Base-by-base conservation (phyloP, 2,888 invertebrate genomes). In the Tanypteryx hageni region DNA sequence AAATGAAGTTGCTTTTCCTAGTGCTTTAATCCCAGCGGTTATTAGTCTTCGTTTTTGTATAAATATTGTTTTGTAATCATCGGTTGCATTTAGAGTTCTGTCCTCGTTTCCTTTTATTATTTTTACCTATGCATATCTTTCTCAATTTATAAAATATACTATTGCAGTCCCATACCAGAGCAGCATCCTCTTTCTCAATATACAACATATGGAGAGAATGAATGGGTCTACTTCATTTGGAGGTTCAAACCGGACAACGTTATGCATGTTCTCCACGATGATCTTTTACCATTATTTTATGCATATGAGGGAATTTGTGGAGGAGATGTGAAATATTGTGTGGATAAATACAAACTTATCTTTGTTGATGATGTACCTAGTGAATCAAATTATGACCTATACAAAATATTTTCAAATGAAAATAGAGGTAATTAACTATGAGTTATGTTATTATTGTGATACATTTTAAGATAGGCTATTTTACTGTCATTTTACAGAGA, bases 261-360 rank as follows among this genome's bases (percentile, higher is more conserved):
- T n/a, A 96, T 96, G 96, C 96, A 96, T 94, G 95, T 95, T 13
- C 94, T 96, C 81, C 96, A 96, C 94, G 96, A 96, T 94, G 96
- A 96, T 93, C 93, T 96, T 4, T 93, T 96, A 22, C 96, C 96
- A 4, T 92, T 95, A 18, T 95, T 94, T 93, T 93, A 94, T 68
- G 95, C 95, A 10, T 94, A 94, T 86, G 93, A 94, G 56, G 93
- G 94, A 64, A 93, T 95, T 14, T 94, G 94, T 92, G 76, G 84
- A 31, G 93, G 94, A 56, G 92, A 94, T 89, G 92, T 94, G 82
- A 92, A 93, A 0, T 61, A 83, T 7, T 94, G 94, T 93, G 82
- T 92, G 27, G 92, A 76, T 14, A 93, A 92, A 58, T 94, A 94
- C 85, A 93, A 93, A n/a, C 89, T 95, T 14, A 93, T 94, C 44